Evolutionary conservation across 2,113 vertebrate species (phyloP).

Genomic region (Australoheros scitulus): DNA sequence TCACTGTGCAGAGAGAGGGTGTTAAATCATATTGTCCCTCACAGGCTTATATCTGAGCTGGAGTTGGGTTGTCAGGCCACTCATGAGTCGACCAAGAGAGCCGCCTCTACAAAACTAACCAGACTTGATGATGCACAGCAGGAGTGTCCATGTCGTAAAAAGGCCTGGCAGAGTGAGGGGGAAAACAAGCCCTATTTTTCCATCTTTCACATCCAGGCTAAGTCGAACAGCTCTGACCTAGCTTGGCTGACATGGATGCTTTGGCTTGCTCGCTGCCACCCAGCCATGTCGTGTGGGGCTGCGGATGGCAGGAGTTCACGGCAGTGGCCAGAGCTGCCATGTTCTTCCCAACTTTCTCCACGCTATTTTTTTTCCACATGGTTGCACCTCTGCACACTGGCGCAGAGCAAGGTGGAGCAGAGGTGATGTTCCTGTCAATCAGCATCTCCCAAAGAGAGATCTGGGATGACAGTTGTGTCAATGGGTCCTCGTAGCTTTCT

Average conservation of each 20-base stretch:
- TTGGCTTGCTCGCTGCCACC: conserved; percentile 75
- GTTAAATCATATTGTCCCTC: conserved; percentile 32
- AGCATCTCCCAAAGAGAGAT: conserved; percentile 40
- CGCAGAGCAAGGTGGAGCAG: conserved; percentile 39
- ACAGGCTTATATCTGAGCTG: conserved; percentile 31
- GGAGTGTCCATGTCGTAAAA: conserved; percentile 68
- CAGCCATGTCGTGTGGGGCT: conserved; percentile 72
- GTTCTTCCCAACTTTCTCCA: conserved; percentile 54
- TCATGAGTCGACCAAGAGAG: conserved; percentile 38
- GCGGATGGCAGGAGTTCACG: conserved; percentile 64
- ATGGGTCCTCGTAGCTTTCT: conserved; percentile 38
- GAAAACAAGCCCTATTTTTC: conserved; percentile 77
- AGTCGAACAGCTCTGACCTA: conserved; percentile 65
- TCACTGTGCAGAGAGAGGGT: conserved; percentile 25
- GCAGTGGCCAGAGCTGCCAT: conserved; percentile 64
- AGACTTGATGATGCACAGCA: conserved; percentile 57
- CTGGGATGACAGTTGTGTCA: conserved; percentile 60
- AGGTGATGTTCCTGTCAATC: conserved; percentile 69
- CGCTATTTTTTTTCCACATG: conserved; percentile 59
- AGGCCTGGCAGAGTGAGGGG: conserved; percentile 66
- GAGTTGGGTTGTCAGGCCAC: conserved; percentile 27
- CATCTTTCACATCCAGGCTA: conserved; percentile 68
- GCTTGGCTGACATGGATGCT: conserved; percentile 72
- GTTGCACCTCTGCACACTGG: conserved; percentile 34
- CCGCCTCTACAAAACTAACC: conserved; percentile 44